phyloP scores from a whole-genome alignment of 2,113 vertebrate species.

The Calonectris borealis region DNA sequence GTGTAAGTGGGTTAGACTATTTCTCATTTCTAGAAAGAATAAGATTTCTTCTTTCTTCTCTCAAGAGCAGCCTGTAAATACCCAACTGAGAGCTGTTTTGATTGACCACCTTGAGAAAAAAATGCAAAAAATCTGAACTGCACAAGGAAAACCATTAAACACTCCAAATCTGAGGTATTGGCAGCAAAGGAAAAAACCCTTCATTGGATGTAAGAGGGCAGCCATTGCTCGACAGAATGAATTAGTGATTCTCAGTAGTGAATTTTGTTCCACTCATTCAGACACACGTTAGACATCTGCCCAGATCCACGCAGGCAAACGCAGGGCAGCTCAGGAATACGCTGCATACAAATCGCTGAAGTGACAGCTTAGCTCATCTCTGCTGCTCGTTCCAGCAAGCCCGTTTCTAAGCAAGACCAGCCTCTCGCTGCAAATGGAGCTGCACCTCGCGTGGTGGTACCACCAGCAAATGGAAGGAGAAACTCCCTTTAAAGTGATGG shows the following conservation, averaged over 20 bases:
- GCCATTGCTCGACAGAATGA: background rate
- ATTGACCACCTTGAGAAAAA: background rate
- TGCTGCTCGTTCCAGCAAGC: background rate
- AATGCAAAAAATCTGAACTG: background rate
- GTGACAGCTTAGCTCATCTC: conserved; percentile 38
- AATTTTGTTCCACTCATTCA: background rate
- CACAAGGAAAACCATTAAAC: background rate
- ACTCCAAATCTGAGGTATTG: background rate
- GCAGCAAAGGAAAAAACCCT: background rate
- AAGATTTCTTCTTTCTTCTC: no score
- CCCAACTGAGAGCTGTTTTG: background rate
- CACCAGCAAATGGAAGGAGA: conserved; percentile 59
- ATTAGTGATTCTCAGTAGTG: background rate
- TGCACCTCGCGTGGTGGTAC: conserved; percentile 30
- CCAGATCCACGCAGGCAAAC: background rate
- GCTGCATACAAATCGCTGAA: background rate
- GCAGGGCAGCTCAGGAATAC: background rate
- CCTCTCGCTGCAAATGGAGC: conserved; percentile 53
- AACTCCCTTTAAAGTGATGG: conserved; percentile 44
- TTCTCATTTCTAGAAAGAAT: background rate
- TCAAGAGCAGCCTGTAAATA: background rate
- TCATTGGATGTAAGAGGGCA: rapidly evolving
- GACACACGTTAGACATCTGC: background rate
- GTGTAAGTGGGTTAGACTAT: background rate
- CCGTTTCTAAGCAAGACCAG: conserved; percentile 3